Conservation (phyloP, 2,113 vertebrate genomes). For the Petroica traversi region DNA sequence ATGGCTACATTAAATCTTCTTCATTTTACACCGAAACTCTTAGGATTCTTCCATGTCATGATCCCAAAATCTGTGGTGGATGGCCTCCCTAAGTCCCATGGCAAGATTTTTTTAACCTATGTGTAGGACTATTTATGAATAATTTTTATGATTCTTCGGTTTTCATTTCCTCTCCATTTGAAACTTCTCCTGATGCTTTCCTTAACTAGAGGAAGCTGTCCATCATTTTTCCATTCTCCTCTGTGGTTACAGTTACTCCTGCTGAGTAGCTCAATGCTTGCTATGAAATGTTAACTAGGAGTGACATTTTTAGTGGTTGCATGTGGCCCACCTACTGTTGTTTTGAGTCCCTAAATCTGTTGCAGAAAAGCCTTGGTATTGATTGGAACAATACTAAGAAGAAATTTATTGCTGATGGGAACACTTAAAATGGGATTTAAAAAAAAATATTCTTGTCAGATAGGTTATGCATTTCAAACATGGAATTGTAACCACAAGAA, state of each 20-base stretch:
- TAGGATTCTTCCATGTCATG: neutral
- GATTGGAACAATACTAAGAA: neutral
- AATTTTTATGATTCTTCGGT: neutral
- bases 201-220: slow-evolving; percentile 2
- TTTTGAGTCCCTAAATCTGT: slow-evolving; percentile 17
- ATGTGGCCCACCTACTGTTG: slow-evolving; percentile 5
- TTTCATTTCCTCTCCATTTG: neutral
- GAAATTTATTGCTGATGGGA: neutral
- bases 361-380: neutral
- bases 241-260: neutral
- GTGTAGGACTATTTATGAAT: neutral
- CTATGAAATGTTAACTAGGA: neutral
- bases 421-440: neutral
- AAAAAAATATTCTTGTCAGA: neutral
- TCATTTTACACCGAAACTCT: neutral
- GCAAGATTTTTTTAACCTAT: neutral
- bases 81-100: neutral
- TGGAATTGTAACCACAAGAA: neutral
- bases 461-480: neutral
- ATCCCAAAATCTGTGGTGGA: neutral
- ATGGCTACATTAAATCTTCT: neutral
- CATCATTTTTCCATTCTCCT: neutral
- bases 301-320: slow-evolving; percentile 5
- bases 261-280: neutral
- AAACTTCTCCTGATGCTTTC: neutral